phyloP scores from a whole-genome alignment of 2,113 vertebrate genomes.

The Pavo muticus region DNA sequence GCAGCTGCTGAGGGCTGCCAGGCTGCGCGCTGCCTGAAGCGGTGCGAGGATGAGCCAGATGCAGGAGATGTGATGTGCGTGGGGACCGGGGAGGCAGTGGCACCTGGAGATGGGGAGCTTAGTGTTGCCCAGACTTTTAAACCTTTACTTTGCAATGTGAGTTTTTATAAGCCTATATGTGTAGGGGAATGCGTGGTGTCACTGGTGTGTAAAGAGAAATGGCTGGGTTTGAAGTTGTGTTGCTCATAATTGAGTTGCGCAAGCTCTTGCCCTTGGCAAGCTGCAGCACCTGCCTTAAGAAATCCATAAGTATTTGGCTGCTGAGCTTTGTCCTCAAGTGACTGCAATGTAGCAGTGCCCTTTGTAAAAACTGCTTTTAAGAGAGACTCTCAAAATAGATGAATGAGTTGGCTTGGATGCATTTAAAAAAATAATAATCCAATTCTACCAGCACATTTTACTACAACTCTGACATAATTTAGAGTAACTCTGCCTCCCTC shows the following conservation, averaged over 20 bases:
- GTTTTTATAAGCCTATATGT: not conserved
- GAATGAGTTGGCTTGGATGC: constrained; percentile 1
- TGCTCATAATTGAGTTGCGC: not conserved
- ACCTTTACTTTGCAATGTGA: not conserved
- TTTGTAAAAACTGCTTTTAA: not conserved
- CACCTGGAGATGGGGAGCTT: not conserved
- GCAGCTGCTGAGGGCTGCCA: not conserved
- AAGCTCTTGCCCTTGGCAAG: constrained; percentile 22
- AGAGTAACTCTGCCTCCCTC: not conserved
- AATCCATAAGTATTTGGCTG: constrained; percentile 47
- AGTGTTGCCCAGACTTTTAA: not conserved
- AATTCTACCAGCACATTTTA: not conserved
- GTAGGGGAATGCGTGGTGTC: not conserved
- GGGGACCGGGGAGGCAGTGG: fast-evolving
- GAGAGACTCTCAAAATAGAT: not conserved
- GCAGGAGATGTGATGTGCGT: not conserved
- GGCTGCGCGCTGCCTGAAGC: not conserved
- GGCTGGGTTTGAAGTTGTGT: not conserved
- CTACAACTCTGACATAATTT: not conserved
- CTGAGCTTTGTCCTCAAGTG: constrained; percentile 25
- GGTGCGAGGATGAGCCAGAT: not conserved
- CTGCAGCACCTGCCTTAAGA: constrained; percentile 2
- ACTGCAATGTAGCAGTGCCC: not conserved
- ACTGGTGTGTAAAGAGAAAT: constrained; percentile 10
- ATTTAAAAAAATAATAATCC: not conserved